Conservation (phyloP, 2,797 vertebrate genomes). For the Phoebastria nigripes region DNA sequence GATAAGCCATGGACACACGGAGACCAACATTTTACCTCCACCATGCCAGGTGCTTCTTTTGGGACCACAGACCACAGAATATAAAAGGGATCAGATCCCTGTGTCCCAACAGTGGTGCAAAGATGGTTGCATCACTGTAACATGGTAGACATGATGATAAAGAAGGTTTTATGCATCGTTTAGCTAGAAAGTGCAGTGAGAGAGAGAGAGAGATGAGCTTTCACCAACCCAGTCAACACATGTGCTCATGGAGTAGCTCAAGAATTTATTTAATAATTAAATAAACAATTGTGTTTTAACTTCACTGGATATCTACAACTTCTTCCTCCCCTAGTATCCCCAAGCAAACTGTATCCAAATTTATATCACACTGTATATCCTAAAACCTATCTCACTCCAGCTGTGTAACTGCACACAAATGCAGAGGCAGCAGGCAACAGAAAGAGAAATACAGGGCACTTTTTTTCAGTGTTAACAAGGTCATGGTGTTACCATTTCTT, state of each 20-base stretch:
- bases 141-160: neutral
- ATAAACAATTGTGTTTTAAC: neutral
- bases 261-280: neutral
- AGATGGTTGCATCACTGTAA: neutral
- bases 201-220: neutral
- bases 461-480: neutral
- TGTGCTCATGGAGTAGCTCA: fast-evolving
- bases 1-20: neutral
- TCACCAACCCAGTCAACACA: neutral
- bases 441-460: neutral
- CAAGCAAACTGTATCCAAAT: neutral
- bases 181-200: neutral
- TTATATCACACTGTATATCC: fast-evolving
- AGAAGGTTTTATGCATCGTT: neutral
- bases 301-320: neutral
- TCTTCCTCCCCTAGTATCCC: neutral
- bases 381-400: neutral
- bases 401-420: neutral
- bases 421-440: neutral
- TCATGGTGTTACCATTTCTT: neutral
- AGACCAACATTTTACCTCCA: neutral
- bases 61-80: neutral
- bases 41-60: neutral
- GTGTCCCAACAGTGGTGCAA: neutral
- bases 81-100: neutral